Base-by-base conservation (phyloP, 1,140 invertebrate species). In the Pectinophora gossypiella region DNA sequence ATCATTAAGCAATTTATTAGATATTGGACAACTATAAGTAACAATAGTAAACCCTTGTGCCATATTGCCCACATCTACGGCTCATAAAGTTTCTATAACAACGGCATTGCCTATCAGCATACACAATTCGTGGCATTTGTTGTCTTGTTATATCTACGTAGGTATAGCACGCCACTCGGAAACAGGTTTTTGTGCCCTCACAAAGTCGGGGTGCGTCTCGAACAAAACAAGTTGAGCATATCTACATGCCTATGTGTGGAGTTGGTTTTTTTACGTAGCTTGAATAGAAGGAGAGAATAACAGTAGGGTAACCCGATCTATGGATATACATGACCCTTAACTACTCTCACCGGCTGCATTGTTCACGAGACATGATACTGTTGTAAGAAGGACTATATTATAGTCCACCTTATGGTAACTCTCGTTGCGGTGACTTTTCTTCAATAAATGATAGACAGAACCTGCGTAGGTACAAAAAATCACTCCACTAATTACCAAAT, bases 281-380 rank as follows among this genome's bases (percentile, higher is more conserved):
- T 70, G 69, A 72, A 68, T 66, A 71, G 63, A 38, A 65, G 15
- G 38, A 58, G 67, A 61, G 68, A 60, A 69, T 66, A 68, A 64
- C 59, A 60, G 60, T 42, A 68, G 66, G 69, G 73, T 77, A 80
- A 80, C 67, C 55, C 56, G 68, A 76, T 72, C 66, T 48, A 54
- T 15, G 59, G 54, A 66, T n/a, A n/a, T n/a, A n/a, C 56, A 49
- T 61, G 68, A 64, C 59, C 59, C 60, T 52, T 56, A 42, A n/a
- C 51, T 22, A 45, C 56, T 51, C 48, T 53, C 50, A 52, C 59
- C 40, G 20, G 38, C 48, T 55, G 50, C 55, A 56, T 69, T 69
- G 63, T 65, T 56, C 40, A 38, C 52, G 54, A 20, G 22, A 63
- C 53, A 56, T 56, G 56, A 69, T 65, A 69, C 59, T 51, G 51